A percentile compares a stretch with the other conserved stretches of the same genome.
Evolutionary conservation across 2,113 vertebrate genomes (phyloP).

Genomic region (Lasiurus cinereus): DNA sequence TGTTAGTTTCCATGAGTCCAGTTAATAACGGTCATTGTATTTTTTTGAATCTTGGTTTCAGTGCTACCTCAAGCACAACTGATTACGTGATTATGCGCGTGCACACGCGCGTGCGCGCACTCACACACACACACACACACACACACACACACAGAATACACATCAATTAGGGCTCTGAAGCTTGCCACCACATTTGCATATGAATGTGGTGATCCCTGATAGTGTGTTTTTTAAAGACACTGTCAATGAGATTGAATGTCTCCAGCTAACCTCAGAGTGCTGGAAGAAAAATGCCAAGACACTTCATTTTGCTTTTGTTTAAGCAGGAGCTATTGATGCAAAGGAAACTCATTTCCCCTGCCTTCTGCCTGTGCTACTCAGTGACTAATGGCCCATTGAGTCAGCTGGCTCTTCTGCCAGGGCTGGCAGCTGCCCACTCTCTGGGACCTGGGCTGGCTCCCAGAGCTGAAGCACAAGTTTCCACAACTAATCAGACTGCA

Average conservation of each 20-base stretch:
- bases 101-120: accelerated
- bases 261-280: conserved; percentile 25
- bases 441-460: conserved; percentile 50
- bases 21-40: conserved; percentile 28
- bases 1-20: conserved; percentile 54
- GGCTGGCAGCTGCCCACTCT: conserved; percentile 41
- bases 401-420: conserved; percentile 55
- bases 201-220: conserved; percentile 52
- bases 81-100: not conserved
- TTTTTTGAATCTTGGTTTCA: not conserved
- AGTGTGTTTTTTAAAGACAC: not conserved
- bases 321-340: conserved; percentile 71
- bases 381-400: conserved; percentile 63
- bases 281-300: conserved; percentile 42
- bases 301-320: conserved; percentile 36
- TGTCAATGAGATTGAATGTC: conserved; percentile 46
- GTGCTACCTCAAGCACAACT: not conserved
- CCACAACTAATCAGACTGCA: not conserved
- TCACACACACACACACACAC: not conserved
- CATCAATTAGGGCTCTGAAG: conserved; percentile 18
- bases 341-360: not conserved
- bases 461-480: not conserved
- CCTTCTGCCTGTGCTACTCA: not conserved
- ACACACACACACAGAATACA: not conserved
- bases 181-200: conserved; percentile 45